Evolutionary conservation across 2,888 invertebrate species (phyloP), one percentile per base, ranked within the genome.

Genomic region (Hypsopygia costalis): DNA sequence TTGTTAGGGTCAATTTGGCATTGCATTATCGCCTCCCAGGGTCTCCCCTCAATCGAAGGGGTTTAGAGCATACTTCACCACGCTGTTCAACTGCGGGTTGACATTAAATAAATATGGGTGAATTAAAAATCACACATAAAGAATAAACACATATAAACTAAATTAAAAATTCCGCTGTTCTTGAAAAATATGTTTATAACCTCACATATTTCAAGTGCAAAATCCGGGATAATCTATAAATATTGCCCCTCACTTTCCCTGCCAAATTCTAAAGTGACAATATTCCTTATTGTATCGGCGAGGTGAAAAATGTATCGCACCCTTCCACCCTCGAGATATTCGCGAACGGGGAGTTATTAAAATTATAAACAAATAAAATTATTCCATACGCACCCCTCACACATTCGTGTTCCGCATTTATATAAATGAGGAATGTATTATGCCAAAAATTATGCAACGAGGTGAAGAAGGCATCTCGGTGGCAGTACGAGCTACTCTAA

Each of bases 331-430:
- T 45, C 44, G 58, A 57, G 64, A 73, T 68, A 71, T 70, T 69
- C 60, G 47, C 62, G 69, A 59, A 62, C 58, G 56, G 79, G 82
- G 82, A 74, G 81, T 82, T 86, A 87, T 87, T 86, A 86, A 85
- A 86, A 85, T 86, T 85, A 85, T 82, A 85, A 85, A 86, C 85
- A 86, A 85, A 86, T 86, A 86, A 81, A 81, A 83, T 81, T 83
- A 83, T 83, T 81, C 83, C 69, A 62, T 51, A 62, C 67, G 60
- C 71, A 70, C 78, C 76, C 75, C 66, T 61, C 58, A 61, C 58
- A 56, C 53, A 62, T 62, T 57, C 72, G 69, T 72, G 73, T 69
- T 51, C 54, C 62, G 77, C 78, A 78, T 45, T 49, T 51, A 41
- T 44, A 46, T 38, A 49, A 34, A 40, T 33, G 32, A 41, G 37